These are phyloP conservation scores for Laothoe populi DNA, from an alignment of 2,888 invertebrate species.

Conservation along the genomic window DNA sequence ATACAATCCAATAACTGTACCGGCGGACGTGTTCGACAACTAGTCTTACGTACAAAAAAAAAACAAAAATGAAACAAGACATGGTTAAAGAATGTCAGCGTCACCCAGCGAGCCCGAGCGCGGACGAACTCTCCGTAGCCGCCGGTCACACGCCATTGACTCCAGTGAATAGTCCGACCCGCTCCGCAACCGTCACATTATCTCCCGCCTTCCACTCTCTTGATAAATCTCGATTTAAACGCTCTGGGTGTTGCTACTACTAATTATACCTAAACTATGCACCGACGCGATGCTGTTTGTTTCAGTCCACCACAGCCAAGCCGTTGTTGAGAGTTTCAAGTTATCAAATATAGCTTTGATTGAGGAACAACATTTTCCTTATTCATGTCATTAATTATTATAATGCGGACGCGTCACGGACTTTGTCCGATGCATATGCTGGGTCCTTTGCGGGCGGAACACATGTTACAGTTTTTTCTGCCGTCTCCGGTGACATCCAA, in stretches of 20 bases:
- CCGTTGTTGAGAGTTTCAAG: neutral
- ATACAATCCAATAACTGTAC: constrained; percentile 35
- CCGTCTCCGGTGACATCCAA: constrained; percentile 63
- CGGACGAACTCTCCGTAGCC: constrained; percentile 69
- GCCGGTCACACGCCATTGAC: constrained; percentile 82
- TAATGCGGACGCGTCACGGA: constrained; percentile 49
- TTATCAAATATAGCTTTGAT: constrained; percentile 22
- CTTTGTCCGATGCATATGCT: constrained; percentile 67
- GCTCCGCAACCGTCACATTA: constrained; percentile 65
- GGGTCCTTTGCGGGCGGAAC: constrained; percentile 48
- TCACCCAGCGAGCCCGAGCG: constrained; percentile 59
- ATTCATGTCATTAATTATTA: constrained; percentile 46
- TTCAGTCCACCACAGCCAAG: constrained; percentile 14
- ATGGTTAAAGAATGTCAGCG: constrained; percentile 75
- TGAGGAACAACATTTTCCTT: constrained; percentile 22
- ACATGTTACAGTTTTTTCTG: constrained; percentile 71
- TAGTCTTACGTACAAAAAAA: constrained; percentile 50
- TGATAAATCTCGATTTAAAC: constrained; percentile 65
- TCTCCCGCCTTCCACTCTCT: constrained; percentile 61
- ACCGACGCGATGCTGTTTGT: constrained; percentile 28
- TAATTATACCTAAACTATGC: constrained; percentile 51
- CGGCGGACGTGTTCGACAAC: constrained; percentile 52
- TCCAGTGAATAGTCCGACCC: constrained; percentile 73
- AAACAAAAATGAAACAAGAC: constrained; percentile 66
- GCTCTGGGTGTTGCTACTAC: constrained; percentile 53